Base-by-base conservation (phyloP, 1,140 invertebrate species). In the Anoplophora glabripennis region DNA sequence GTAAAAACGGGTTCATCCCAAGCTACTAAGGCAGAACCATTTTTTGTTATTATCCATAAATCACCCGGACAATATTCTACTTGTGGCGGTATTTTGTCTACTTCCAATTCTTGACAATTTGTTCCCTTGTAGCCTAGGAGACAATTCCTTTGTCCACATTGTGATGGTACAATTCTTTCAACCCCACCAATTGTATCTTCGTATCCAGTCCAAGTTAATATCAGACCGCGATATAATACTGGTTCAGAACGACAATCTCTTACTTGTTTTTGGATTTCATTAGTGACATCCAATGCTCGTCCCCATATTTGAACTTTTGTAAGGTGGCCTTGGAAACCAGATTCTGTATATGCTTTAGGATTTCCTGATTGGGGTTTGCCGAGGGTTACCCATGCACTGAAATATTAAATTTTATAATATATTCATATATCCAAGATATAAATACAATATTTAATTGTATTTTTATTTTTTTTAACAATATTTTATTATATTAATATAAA, bases 241-340 rank as follows among this genome's bases (percentile, higher is more conserved):
- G 93, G 92, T 63, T 94, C 92, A 7, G 90, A 93, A 69, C 94
- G 85, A 71, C 95, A 98, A 68, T 92, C 90, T 17, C 90, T 82
- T 17, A 92, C 89, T 82, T 94, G 92, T 75, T 94, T 91, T 64
- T 97, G 94, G 59, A 98, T 90, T 79, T 98, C 96, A 61, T 88
- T 88, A 1, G 90, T 92, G 10, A 96, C 88, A 73, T 96, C 93
- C 1, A 98, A 77, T 36, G 90, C 89, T 40, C 93, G 81, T 63
- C 88, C 89, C 94, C 96, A 98, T 47, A 98, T 84, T 80, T 98
- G 94, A 17, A 97, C 89, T 77, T 96, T 94, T 18, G 93, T 96
- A 11, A 99, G 74, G 68, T 93, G 90, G 12, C 96, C 96, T 80
- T 94, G 90, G 86, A 99, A 99, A 8, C 94, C 93, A 12, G 86